These are phyloP conservation scores for Halcyon badia DNA, from an alignment of 2,797 vertebrate genomes.

Conservation along the genomic window DNA sequence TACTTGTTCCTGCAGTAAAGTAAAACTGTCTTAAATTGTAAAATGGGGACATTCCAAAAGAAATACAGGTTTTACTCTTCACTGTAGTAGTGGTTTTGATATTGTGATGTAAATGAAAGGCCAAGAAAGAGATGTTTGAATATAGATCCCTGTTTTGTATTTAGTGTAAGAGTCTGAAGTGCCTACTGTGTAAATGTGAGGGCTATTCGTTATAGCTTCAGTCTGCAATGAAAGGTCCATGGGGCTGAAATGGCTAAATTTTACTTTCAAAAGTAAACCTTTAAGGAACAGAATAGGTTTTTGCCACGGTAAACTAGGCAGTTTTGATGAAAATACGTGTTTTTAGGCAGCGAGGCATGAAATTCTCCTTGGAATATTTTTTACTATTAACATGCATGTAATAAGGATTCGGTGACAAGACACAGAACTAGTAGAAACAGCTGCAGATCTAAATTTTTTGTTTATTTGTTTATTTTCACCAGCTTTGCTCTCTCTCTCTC, in stretches of 20 bases:
- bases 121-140: not conserved
- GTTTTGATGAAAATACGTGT: not conserved
- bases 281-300: not conserved
- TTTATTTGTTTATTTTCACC: not conserved
- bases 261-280: not conserved
- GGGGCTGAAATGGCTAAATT: not conserved
- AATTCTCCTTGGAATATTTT: not conserved
- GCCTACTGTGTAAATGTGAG: not conserved
- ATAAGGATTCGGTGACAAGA: not conserved
- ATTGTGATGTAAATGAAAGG: not conserved
- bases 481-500: not conserved
- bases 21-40: not conserved
- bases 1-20: not conserved
- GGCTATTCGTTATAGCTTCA: not conserved
- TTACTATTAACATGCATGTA: not conserved
- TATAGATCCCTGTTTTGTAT: not conserved
- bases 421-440: not conserved
- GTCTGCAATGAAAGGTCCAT: not conserved
- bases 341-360: not conserved
- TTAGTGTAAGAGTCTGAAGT: not conserved
- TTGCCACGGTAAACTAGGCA: not conserved
- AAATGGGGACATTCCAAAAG: not conserved
- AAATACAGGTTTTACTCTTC: not conserved
- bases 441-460: not conserved
- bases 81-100: not conserved